Percentiles rank a stretch among this genome's conserved stretches.
phyloP scores from a whole-genome alignment of 2,888 invertebrate species.

The Pogonocherus hispidulus region DNA sequence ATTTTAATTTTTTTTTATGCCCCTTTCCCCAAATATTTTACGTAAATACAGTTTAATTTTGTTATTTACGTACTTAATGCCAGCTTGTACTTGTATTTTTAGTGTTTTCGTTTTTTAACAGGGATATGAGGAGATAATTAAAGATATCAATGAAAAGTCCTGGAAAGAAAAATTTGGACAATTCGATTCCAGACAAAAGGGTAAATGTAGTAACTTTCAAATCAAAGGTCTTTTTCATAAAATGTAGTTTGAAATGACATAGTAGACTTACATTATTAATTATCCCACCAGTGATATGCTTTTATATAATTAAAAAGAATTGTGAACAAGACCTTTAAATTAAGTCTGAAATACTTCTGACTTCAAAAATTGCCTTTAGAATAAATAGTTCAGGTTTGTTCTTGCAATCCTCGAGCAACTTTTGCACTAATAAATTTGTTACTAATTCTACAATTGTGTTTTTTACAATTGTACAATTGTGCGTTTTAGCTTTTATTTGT shows the following conservation, averaged over 20 bases:
- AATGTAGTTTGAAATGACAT: too few species aligned
- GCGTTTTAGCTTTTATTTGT: too few species aligned
- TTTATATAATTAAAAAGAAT: slow-evolving; percentile 11
- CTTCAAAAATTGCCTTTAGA: too few species aligned
- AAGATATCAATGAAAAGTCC: slow-evolving; percentile 87
- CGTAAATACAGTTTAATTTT: slow-evolving; percentile 3
- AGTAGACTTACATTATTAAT: too few species aligned
- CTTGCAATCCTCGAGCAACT: too few species aligned
- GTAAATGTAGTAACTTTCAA: slow-evolving; percentile 72
- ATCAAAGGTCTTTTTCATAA: not conserved
- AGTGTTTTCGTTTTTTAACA: slow-evolving; percentile 65
- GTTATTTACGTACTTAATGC: slow-evolving; percentile 30
- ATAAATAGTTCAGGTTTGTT: too few species aligned
- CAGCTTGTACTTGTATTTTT: slow-evolving; percentile 50
- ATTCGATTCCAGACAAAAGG: slow-evolving; percentile 90
- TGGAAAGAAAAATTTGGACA: slow-evolving; percentile 91
- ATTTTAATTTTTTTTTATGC: slow-evolving; percentile 18
- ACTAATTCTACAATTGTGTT: too few species aligned
- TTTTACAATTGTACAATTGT: too few species aligned
- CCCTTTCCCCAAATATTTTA: not conserved
- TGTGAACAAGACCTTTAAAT: too few species aligned
- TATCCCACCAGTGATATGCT: too few species aligned
- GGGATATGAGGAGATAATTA: slow-evolving; percentile 88
- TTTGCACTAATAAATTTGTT: too few species aligned
- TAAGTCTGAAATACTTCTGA: too few species aligned